phyloP scores from a whole-genome alignment of 1,140 invertebrate species.

The Pseudomyrmex dendroicus region DNA sequence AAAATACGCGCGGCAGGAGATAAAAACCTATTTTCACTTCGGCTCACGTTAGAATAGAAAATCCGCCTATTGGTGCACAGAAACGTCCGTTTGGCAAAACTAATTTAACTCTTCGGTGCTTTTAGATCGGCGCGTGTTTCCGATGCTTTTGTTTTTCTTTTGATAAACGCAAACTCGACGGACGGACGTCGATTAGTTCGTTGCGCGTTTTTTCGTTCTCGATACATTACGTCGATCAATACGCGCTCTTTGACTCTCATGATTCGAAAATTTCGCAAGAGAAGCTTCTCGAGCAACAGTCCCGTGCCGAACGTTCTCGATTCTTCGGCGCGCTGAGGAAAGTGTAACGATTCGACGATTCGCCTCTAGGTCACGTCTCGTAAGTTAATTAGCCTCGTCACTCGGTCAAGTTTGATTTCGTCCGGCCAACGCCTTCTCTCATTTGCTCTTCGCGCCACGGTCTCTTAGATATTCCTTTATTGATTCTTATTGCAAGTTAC shows the following conservation, averaged over 20 bases:
- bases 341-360: slow-evolving; percentile 61
- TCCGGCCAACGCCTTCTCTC: not conserved
- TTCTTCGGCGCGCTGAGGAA: slow-evolving; percentile 45
- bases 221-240: slow-evolving; percentile 33
- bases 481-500: not conserved
- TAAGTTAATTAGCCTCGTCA: slow-evolving; percentile 66
- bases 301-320: slow-evolving; percentile 29
- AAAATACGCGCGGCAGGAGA: slow-evolving; percentile 49
- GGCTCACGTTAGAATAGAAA: slow-evolving; percentile 36
- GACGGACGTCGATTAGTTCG: slow-evolving; percentile 36
- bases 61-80: slow-evolving; percentile 28
- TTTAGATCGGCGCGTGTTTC: slow-evolving; percentile 33
- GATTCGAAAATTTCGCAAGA: slow-evolving; percentile 13
- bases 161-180: slow-evolving; percentile 36
- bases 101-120: slow-evolving; percentile 57
- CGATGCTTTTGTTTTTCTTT: slow-evolving; percentile 52
- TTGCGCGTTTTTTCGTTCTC: slow-evolving; percentile 31
- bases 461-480: not conserved
- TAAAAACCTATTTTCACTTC: slow-evolving; percentile 46
- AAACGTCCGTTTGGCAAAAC: slow-evolving; percentile 43
- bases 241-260: not conserved
- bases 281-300: not conserved
- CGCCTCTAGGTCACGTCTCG: slow-evolving; percentile 42
- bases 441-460: not conserved
- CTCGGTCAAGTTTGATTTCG: slow-evolving; percentile 61